These are phyloP conservation scores for Xestoiulus laeticollis DNA, from an alignment of 2,888 invertebrate genomes.

Conservation along the genomic window DNA sequence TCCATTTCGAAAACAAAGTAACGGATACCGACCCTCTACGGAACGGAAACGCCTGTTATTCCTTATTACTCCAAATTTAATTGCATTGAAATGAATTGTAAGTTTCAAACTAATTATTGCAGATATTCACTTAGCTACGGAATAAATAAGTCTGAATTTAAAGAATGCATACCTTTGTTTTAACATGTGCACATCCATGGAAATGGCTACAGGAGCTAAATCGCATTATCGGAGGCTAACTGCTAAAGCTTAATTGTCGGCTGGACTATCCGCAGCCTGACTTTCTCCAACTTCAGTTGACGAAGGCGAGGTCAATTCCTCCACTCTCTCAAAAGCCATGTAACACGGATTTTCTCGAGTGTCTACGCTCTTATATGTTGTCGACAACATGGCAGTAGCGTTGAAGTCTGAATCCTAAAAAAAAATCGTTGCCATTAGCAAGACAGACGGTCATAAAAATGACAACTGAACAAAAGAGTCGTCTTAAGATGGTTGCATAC, in stretches of 20 bases:
- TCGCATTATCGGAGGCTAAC: not conserved
- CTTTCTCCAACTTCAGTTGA: not conserved
- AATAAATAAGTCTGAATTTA: not conserved
- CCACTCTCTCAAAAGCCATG: slow-evolving; percentile 49
- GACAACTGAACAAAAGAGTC: no score
- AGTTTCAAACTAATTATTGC: not conserved
- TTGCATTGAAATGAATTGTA: not conserved
- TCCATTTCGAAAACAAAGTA: slow-evolving; percentile 48
- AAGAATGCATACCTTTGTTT: slow-evolving; percentile 14
- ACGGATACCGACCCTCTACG: not conserved
- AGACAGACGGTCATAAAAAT: no score
- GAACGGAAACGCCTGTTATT: not conserved
- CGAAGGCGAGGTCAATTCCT: slow-evolving; percentile 37
- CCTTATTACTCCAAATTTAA: not conserved
- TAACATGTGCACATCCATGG: not conserved
- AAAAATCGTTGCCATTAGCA: not conserved
- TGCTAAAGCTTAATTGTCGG: not conserved
- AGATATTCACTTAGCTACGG: not conserved
- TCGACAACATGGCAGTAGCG: not conserved
- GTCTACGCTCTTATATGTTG: not conserved
- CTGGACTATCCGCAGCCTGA: not conserved
- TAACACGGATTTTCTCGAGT: slow-evolving; percentile 50
- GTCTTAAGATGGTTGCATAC: no score
- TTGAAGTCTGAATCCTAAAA: not conserved
- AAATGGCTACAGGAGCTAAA: not conserved